phyloP scores from a whole-genome alignment of 2,888 invertebrate species.

The Oxycera nigricornis region DNA sequence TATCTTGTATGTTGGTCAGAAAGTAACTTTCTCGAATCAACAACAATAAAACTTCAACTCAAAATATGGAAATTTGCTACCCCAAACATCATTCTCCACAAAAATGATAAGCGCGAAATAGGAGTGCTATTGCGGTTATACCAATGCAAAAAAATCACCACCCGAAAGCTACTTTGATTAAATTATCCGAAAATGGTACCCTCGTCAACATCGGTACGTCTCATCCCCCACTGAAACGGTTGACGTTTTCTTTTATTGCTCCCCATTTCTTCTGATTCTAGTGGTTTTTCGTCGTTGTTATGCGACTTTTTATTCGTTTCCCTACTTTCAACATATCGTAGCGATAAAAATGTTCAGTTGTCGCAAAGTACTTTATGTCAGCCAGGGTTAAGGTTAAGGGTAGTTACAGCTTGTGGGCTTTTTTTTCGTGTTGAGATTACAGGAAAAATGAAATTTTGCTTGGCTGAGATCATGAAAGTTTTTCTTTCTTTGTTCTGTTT shows the following conservation, averaged over 20 bases:
- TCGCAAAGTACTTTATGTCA: conserved; percentile 33
- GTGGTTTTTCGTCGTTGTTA: background rate
- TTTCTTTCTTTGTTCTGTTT: background rate
- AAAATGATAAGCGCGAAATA: background rate
- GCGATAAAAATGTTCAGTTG: conserved; percentile 28
- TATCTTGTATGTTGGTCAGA: background rate
- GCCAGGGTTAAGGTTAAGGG: conserved; percentile 36
- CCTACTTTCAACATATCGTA: conserved; percentile 23
- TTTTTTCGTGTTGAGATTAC: background rate
- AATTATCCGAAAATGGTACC: background rate
- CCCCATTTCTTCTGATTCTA: no score
- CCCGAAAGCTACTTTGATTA: background rate
- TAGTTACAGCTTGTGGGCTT: background rate
- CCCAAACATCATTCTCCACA: background rate
- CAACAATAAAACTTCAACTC: background rate
- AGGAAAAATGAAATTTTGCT: background rate
- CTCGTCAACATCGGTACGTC: no score
- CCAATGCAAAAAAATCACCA: background rate
- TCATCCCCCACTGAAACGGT: no score
- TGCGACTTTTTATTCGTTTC: background rate
- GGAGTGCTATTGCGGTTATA: background rate
- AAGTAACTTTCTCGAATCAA: background rate
- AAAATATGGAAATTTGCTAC: background rate
- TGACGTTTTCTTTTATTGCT: no score
- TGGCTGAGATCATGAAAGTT: background rate